Evolutionary conservation across 2,888 invertebrate species (phyloP).

Genomic region (Trissolcus japonicus): DNA sequence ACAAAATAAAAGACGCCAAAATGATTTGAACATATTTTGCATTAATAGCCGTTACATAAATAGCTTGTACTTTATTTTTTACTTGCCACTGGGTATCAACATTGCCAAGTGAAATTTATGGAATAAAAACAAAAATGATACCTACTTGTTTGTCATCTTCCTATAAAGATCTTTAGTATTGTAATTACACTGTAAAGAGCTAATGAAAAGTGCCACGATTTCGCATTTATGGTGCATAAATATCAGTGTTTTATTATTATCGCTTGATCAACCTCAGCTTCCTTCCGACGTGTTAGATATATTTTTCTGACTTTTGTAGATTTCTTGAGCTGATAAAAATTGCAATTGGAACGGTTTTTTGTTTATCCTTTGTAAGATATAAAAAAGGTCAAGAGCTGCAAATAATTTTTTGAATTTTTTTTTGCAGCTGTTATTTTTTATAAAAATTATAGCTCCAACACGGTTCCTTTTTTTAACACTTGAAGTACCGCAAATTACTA

Average conservation of each 20-base stretch:
- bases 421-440: neutral
- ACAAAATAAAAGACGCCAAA: constrained; percentile 23
- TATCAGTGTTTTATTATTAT: neutral
- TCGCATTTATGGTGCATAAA: constrained; percentile 3
- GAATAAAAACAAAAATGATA: constrained; percentile 18
- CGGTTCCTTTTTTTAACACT: neutral
- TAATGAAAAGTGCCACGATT: constrained; percentile 15
- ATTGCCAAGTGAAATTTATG: constrained; percentile 8
- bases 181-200: constrained; percentile 19
- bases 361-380: no score
- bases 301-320: no score
- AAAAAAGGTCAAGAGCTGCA: no score
- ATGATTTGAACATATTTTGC: constrained; percentile 40
- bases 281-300: no score
- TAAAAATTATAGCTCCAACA: neutral
- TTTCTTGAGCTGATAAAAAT: no score
- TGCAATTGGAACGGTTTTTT: no score
- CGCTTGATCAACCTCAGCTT: neutral
- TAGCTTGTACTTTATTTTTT: constrained; percentile 36
- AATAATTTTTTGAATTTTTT: neutral
- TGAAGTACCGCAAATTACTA: neutral
- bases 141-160: constrained; percentile 22
- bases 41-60: constrained; percentile 46
- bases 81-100: neutral
- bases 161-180: constrained; percentile 25